Percentiles rank a stretch among this genome's conserved stretches.
These are phyloP conservation scores for Augochlora pura DNA, from an alignment of 1,140 invertebrate genomes.

Conservation along the genomic window DNA sequence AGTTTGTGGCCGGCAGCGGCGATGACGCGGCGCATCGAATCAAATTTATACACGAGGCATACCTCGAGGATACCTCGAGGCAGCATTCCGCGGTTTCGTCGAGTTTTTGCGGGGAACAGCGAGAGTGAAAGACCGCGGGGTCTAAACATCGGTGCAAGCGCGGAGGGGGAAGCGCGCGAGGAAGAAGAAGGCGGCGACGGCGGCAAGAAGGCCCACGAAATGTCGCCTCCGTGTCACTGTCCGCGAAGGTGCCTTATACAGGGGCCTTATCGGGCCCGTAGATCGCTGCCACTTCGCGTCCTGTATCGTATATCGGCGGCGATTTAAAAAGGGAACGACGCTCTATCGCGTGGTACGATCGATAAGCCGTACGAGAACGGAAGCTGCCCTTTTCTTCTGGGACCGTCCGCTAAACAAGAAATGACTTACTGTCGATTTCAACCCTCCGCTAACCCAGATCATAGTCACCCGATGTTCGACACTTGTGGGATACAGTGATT, in stretches of 20 bases:
- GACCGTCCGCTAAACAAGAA: conserved; percentile 33
- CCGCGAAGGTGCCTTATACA: conserved; percentile 34
- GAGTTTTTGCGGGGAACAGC: conserved; percentile 51
- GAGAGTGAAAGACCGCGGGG: conserved; percentile 34
- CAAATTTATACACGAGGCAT: conserved; percentile 36
- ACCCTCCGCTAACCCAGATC: conserved; percentile 33
- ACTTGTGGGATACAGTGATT: too few species aligned
- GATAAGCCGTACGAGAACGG: conserved; percentile 55
- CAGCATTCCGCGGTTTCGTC: conserved; percentile 62
- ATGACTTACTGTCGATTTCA: conserved; percentile 49
- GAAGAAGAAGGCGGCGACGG: conserved; percentile 23
- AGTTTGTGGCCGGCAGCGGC: too few species aligned
- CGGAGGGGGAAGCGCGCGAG: conserved; percentile 16
- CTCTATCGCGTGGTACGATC: conserved; percentile 53
- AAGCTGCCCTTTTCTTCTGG: conserved; percentile 34
- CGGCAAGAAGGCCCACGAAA: conserved; percentile 46
- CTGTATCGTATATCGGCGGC: conserved; percentile 47
- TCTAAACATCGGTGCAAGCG: neutral
- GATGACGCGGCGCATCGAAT: conserved; percentile 25
- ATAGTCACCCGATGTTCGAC: neutral
- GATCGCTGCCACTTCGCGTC: conserved; percentile 54
- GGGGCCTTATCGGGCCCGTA: conserved; percentile 38
- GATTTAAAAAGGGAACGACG: conserved; percentile 59
- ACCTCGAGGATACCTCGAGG: conserved; percentile 17
- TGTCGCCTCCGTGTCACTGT: conserved; percentile 54